These are phyloP conservation scores for Myotis yumanensis DNA, from an alignment of 2,113 vertebrate species.

Conservation along the genomic window DNA sequence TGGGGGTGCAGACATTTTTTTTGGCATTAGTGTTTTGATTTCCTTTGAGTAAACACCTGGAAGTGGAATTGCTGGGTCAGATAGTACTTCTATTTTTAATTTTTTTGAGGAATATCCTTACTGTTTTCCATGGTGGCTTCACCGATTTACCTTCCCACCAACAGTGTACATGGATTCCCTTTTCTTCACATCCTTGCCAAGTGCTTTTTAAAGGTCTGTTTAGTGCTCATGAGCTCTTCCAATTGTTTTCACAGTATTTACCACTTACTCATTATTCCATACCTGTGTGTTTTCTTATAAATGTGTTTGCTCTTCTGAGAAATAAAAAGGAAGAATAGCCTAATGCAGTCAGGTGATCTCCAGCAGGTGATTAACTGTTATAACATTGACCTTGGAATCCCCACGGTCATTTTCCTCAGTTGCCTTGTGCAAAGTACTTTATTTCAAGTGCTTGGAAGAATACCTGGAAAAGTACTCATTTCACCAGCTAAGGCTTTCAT, in stretches of 20 bases:
- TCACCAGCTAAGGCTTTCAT: slow-evolving; percentile 2
- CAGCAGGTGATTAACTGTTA: neutral
- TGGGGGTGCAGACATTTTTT: too few relatives aligned
- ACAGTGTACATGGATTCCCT: neutral
- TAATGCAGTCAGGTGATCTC: neutral
- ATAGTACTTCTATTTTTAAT: neutral
- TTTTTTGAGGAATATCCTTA: neutral
- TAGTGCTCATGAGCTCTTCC: neutral
- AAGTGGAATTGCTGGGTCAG: neutral
- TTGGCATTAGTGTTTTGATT: neutral
- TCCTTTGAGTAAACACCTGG: neutral
- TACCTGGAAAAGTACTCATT: slow-evolving; percentile 40
- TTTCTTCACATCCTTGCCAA: neutral
- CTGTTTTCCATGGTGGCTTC: neutral
- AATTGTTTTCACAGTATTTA: neutral
- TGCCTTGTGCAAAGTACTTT: slow-evolving; percentile 34
- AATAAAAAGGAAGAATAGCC: neutral
- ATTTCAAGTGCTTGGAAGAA: slow-evolving; percentile 3
- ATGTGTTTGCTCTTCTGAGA: neutral
- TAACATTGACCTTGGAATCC: slow-evolving; percentile 23
- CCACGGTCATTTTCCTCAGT: slow-evolving; percentile 7
- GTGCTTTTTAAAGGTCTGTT: neutral
- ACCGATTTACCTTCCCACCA: neutral
- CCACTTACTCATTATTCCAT: neutral
- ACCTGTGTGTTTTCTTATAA: neutral